Evolutionary conservation across 2,113 vertebrate genomes (phyloP).

Genomic region (Microcebus griseorufus): DNA sequence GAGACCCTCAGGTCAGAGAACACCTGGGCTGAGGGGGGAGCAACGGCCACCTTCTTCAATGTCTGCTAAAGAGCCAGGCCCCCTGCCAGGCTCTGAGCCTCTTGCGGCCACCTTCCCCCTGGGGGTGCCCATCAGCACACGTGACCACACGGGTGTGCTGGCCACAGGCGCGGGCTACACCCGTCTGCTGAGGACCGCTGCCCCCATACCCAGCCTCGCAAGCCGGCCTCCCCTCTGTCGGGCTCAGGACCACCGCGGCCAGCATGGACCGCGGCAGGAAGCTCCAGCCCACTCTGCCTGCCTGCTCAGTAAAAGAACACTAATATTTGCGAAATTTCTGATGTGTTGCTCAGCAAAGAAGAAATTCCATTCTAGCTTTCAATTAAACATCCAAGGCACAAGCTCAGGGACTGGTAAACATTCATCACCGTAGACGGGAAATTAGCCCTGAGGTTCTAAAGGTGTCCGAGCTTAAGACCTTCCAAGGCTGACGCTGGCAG

Average conservation of each 20-base stretch:
- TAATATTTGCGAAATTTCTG: neutral
- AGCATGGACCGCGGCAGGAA: neutral
- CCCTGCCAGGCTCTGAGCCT: neutral
- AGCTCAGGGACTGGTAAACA: neutral
- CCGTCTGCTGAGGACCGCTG: neutral
- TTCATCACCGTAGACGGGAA: neutral
- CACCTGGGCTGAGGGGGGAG: neutral
- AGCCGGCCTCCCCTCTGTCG: neutral
- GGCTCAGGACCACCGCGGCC: neutral
- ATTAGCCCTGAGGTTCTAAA: neutral
- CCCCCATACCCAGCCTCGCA: neutral
- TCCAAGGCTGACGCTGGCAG: neutral
- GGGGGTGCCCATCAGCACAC: accelerated
- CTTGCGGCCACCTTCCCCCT: neutral
- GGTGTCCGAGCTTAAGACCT: neutral
- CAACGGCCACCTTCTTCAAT: neutral
- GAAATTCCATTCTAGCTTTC: constrained; percentile 5
- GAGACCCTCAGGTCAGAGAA: neutral
- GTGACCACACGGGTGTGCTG: neutral
- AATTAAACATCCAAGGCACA: constrained; percentile 39
- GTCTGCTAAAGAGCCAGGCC: neutral
- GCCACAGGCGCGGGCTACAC: neutral
- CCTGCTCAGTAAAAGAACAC: neutral
- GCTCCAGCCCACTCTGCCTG: neutral
- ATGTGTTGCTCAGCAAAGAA: constrained; percentile 2